Evolutionary conservation across 1,140 invertebrate genomes (phyloP).

Genomic region (Drosophila tristis): DNA sequence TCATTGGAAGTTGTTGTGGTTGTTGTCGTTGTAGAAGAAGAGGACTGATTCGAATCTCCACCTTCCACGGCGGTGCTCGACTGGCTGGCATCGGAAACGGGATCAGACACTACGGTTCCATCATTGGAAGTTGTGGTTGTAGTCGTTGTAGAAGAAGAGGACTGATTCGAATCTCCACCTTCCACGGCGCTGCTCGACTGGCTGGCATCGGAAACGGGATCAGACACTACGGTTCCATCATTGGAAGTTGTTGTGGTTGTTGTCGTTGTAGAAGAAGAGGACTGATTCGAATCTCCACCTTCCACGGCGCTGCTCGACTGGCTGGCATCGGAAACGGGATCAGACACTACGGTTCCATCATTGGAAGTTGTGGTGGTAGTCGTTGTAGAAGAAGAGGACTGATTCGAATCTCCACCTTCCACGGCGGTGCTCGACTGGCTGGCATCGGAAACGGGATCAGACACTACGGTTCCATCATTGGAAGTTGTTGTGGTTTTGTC

Average conservation of each 20-base stretch:
- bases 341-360: background rate
- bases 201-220: background rate
- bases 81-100: background rate
- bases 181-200: background rate
- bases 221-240: background rate
- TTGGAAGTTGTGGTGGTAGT: conserved; percentile 19
- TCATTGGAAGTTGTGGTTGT: conserved; percentile 19
- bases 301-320: background rate
- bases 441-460: background rate
- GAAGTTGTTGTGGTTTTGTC: background rate
- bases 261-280: conserved; percentile 19
- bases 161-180: background rate
- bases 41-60: conserved; percentile 7
- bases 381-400: background rate
- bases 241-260: conserved; percentile 4
- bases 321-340: background rate
- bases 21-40: conserved; percentile 14
- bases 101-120: background rate
- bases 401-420: background rate
- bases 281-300: background rate
- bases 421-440: background rate
- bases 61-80: background rate
- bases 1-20: conserved; percentile 4
- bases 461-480: background rate
- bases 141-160: background rate